Base-by-base conservation (phyloP, 2,888 invertebrate genomes). In the Scaptomyza flava region DNA sequence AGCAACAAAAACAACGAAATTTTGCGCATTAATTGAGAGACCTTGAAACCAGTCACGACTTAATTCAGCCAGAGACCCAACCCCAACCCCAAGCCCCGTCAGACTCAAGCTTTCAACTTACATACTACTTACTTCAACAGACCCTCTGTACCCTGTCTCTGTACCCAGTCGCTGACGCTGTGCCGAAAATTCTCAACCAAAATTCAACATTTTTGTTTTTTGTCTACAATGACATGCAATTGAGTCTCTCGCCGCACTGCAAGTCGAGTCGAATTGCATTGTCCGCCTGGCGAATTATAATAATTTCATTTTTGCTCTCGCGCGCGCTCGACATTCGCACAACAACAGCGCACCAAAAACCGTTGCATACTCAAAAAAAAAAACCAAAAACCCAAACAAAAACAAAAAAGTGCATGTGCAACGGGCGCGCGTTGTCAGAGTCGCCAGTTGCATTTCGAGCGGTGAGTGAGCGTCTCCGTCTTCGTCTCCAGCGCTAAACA, bases 381-480 rank as follows among this genome's bases (percentile, higher is more conserved):
- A 27, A 27, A 27, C 2, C 3, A 57, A 23, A 23, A 23, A 23
- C 23, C 23, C 56, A 61, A 48, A 47, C 62, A n/a, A 68, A 75
- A 9, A 33, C 9, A 33, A 36, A 81, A 89, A 89, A 89, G 79
- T 89, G 89, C 90, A 89, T 90, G 89, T 89, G 89, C 89, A 89
- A 89, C 88, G 90, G 80, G 77, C 75, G 79, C 81, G 79, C 77
- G 81, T 77, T 79, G 81, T 72, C 81, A 65, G 81, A 65, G 67
- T 80, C 73, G 80, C 87, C 81, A 87, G 87, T 82, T 87, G 81
- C 88, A 82, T 82, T 82, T 82, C 86, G 83, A 86, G 81, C 83
- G 83, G 86, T 87, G 81, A 87, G 88, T 85, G 88, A 87, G 86
- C 87, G 81, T 78, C 79, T 81, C 81, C 75, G 79, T 81, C 84